Base-by-base conservation (phyloP, 1,140 invertebrate genomes). In the Panulirus ornatus region DNA sequence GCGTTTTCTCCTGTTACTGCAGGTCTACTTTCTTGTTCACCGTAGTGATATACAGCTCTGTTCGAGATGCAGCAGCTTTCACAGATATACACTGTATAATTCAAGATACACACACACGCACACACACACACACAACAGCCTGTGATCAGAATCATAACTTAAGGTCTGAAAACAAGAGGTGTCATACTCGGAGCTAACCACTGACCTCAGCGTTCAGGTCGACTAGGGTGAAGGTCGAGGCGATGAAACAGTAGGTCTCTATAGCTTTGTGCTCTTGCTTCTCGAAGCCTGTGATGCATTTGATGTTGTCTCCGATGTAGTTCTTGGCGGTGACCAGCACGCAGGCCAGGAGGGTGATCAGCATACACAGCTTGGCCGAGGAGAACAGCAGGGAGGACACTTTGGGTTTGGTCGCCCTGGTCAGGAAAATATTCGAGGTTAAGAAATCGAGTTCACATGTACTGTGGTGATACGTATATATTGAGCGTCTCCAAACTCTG, bases 231-330 rank as follows among this genome's bases (percentile, higher is more conserved):
- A 93, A 94, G 0, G 94, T 94, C 5, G 93, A 92, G 75, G 94
- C 93, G 44, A 94, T 93, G 93, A 93, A 93, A 76, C 93, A 93
- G 88, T 93, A 93, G 9, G 81, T 90, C 79, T 93, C 92, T 34
- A 93, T 93, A 44, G 94, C 92, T 22, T 93, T 92, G 27, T 92
- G 87, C 38, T 91, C 90, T 47, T 91, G 84, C 51, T 88, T 83
- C 40, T 87, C 71, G 16, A 87, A 54, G 11, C 90, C 90, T 0
- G 90, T 87, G 70, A 87, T 91, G 90, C 90, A 91, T 19, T 87
- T 71, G 42, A 91, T 91, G 90, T 91, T 91, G 78, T 86, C 90
- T 0, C 90, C 90, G 40, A 91, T 86, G 78, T 87, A 91, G 84
- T 70, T 91, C 70, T 87, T 84, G 63, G 90, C 84, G n/a, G 90